Conservation (phyloP, 2,113 vertebrate species). For the Setophaga petechia region DNA sequence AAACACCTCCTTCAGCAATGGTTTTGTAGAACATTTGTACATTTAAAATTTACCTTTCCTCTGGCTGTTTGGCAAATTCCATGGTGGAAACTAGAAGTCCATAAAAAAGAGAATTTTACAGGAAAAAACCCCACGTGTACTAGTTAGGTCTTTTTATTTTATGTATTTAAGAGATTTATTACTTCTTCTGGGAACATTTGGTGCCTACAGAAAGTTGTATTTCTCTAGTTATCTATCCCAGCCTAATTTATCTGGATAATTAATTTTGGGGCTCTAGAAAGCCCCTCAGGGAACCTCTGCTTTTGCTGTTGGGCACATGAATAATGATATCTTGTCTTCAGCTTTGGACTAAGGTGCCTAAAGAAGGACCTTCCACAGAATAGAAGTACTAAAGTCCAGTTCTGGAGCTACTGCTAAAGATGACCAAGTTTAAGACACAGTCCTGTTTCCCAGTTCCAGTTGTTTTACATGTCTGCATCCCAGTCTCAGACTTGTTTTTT, state of each 20-base stretch:
- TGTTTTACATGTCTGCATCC: not conserved
- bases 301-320: not conserved
- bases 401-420: not conserved
- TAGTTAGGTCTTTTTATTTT: not conserved
- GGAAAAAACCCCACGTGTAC: not conserved
- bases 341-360: not conserved
- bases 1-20: not conserved
- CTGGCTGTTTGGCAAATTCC: not conserved
- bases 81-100: not conserved
- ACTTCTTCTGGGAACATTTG: not conserved
- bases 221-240: not conserved
- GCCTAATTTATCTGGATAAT: not conserved
- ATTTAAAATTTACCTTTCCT: not conserved
- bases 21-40: not conserved
- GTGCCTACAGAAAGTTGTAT: not conserved
- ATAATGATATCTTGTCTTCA: not conserved
- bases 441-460: not conserved
- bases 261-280: not conserved
- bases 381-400: not conserved
- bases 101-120: not conserved
- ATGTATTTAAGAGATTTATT: not conserved
- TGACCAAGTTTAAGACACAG: not conserved
- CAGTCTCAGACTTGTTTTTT: not conserved
- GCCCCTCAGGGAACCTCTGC: not conserved
- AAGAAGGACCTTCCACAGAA: not conserved